phyloP scores from a whole-genome alignment of 2,113 vertebrate genomes.

The Alligator sinensis region DNA sequence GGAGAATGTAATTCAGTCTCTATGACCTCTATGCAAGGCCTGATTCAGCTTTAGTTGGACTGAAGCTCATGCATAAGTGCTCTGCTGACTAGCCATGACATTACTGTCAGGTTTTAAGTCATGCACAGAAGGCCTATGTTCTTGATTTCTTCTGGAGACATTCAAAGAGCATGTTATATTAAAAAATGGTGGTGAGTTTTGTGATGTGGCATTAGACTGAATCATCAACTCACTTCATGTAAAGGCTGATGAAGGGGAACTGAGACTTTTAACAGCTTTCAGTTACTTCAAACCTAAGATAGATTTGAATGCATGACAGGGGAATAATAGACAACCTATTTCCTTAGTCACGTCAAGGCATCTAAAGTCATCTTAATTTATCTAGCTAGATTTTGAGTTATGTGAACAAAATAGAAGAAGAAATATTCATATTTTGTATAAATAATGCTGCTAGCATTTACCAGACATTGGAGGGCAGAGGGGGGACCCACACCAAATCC shows the following conservation, averaged over 20 bases:
- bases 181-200: not conserved
- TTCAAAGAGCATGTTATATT: no score
- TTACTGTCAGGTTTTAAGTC: no score
- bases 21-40: no score
- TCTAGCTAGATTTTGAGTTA: no score
- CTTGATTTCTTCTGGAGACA: no score
- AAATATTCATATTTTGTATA: not conserved
- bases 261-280: not conserved
- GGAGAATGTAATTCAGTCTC: no score
- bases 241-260: not conserved
- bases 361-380: not conserved
- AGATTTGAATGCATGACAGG: not conserved
- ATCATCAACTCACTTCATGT: not conserved
- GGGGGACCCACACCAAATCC: no score
- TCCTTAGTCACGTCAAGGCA: fast-evolving
- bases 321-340: not conserved
- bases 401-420: not conserved
- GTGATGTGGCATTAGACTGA: not conserved
- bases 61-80: no score
- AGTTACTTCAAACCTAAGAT: not conserved
- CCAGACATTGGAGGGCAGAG: not conserved
- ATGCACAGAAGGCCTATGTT: no score
- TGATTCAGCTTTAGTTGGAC: no score
- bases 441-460: not conserved
- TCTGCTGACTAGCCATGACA: no score